Conservation (phyloP, 2,113 vertebrate species). For the Melozone crissalis region DNA sequence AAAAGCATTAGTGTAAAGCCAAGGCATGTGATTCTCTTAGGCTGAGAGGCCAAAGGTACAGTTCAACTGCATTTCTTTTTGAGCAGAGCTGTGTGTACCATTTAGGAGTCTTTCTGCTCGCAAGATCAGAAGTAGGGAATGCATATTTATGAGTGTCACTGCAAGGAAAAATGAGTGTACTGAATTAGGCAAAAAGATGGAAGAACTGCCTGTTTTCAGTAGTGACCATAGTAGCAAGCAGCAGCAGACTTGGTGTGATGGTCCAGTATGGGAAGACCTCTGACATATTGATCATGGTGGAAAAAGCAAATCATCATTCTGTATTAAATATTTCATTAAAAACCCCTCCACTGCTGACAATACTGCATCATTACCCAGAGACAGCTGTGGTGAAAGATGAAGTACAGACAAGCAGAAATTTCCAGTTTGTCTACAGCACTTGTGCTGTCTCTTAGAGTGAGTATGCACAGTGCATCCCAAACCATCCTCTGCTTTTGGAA, state of each 20-base stretch:
- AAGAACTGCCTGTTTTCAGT: neutral
- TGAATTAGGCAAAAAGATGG: neutral
- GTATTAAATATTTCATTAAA: neutral
- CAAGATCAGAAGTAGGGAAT: neutral
- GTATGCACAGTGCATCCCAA: neutral
- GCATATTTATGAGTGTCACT: neutral
- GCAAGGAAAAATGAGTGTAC: neutral
- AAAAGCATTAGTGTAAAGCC: neutral
- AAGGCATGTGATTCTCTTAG: neutral
- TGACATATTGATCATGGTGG: neutral
- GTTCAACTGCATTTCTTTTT: neutral
- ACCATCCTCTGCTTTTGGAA: neutral
- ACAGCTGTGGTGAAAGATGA: neutral
- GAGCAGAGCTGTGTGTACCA: neutral
- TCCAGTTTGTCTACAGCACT: neutral
- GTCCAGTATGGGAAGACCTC: neutral
- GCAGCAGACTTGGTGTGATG: neutral
- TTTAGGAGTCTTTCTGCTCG: neutral
- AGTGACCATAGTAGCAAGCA: neutral
- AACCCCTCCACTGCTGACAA: neutral
- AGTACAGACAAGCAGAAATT: neutral
- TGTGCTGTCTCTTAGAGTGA: neutral
- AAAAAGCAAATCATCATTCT: neutral
- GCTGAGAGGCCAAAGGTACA: neutral
- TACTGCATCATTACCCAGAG: neutral